These are phyloP conservation scores for Philonicus albiceps DNA, from an alignment of 2,888 invertebrate genomes.

Conservation along the genomic window DNA sequence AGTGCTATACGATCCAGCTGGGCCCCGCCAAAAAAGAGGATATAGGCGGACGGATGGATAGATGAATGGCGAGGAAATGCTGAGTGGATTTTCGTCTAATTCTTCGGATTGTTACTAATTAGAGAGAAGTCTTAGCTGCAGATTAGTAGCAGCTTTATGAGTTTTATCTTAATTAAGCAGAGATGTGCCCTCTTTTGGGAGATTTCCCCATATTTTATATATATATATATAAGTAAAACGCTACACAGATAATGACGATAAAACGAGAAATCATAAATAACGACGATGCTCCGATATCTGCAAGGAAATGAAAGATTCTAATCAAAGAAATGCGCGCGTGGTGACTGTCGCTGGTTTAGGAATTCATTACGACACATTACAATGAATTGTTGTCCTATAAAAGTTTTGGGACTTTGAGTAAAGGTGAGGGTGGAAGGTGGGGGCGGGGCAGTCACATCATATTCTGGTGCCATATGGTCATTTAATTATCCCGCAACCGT, in stretches of 20 bases:
- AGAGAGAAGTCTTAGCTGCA: conserved; percentile 2
- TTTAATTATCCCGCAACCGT: not conserved
- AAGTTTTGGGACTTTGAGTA: not conserved
- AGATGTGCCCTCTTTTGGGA: not conserved
- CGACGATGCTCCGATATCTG: not conserved
- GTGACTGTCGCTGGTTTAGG: not conserved
- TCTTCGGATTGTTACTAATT: conserved; percentile 32
- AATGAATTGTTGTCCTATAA: not conserved
- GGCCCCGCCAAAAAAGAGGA: not conserved
- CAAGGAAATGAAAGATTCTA: conserved; percentile 1
- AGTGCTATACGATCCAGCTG: not conserved
- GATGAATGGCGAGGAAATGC: conserved; percentile 2
- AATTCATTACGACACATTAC: not conserved
- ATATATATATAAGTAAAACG: not conserved
- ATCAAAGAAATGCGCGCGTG: not conserved
- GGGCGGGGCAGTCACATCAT: not conserved
- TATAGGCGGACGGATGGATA: not conserved
- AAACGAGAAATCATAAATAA: conserved; percentile 11
- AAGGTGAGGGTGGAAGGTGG: too few species aligned
- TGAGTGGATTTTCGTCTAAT: conserved; percentile 30
- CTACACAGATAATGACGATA: conserved; percentile 2
- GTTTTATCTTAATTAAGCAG: conserved; percentile 29
- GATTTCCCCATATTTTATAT: not conserved
- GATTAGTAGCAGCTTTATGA: conserved; percentile 28
- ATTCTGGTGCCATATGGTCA: not conserved